Evolutionary conservation across 1,140 invertebrate genomes (phyloP), one percentile per base, ranked within the genome.

Genomic region (Nebria ingens): DNA sequence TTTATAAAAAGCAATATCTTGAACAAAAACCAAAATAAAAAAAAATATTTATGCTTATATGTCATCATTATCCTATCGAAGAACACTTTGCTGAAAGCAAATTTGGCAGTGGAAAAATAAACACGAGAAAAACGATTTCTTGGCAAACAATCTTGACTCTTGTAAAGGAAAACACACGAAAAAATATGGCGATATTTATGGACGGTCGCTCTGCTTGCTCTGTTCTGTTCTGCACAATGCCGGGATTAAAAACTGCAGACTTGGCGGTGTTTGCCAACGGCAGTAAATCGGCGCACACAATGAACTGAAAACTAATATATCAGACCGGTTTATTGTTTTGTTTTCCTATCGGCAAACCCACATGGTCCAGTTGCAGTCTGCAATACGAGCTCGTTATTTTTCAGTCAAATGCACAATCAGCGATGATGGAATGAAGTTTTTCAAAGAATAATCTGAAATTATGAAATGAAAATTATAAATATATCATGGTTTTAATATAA

Each of bases 311-410:
- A 45, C 40, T 45, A 45, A 45, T 45, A 45, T 12, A 12, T 45
- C 40, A 45, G 3, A 6, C 20, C 21, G 22, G 45, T 56, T 51
- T 56, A 51, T 56, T 56, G 50, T 22, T 51, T 51, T 56, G 34
- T 56, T 52, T 52, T 40, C 54, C 3, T 22, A 11, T 34, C n/a
- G 21, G 21, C 11, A n/a, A n/a, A n/a, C n/a, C n/a, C n/a, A n/a
- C n/a, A n/a, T 17, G 3, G 21, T 34, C 12, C 25, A 15, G 54
- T n/a, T 51, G 40, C 17, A 22, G 25, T n/a, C 19, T 51, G 54
- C 42, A 21, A 25, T 55, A n/a, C n/a, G n/a, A n/a, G n/a, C n/a
- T n/a, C n/a, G n/a, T n/a, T n/a, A n/a, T n/a, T n/a, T n/a, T n/a
- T n/a, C n/a, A n/a, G n/a, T n/a, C n/a, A n/a, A n/a, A n/a, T n/a